Conservation (phyloP, 2,113 vertebrate genomes). For the Acrocephalus arundinaceus region DNA sequence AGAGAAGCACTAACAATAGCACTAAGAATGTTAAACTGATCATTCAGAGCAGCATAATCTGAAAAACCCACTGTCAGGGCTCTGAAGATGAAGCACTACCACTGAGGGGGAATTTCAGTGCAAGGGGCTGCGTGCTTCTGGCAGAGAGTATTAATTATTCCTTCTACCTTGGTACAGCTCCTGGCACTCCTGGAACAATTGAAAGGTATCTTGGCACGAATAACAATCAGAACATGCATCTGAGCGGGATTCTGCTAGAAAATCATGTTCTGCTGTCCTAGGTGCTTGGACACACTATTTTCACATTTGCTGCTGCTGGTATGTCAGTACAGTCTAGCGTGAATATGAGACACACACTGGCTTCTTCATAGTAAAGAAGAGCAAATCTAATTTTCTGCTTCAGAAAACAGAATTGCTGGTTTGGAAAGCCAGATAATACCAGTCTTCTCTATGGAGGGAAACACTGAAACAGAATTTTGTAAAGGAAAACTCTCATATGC, state of each 20-base stretch:
- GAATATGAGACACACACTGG: background rate
- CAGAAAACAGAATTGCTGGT: conserved; percentile 42
- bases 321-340: background rate
- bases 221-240: background rate
- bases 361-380: background rate
- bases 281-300: background rate
- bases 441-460: background rate
- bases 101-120: background rate
- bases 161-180: background rate
- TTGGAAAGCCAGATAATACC: conserved; percentile 27
- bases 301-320: background rate
- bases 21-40: background rate
- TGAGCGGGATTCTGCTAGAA: background rate
- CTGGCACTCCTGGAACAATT: background rate
- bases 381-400: conserved; percentile 61
- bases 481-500: background rate
- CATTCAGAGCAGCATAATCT: background rate
- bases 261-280: background rate
- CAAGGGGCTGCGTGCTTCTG: background rate
- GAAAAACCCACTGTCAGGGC: background rate
- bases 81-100: background rate
- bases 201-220: background rate
- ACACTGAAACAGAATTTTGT: background rate
- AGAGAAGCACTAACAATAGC: background rate
- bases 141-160: background rate